phyloP scores from a whole-genome alignment of 2,797 vertebrate genomes.

The Trachurus trachurus region DNA sequence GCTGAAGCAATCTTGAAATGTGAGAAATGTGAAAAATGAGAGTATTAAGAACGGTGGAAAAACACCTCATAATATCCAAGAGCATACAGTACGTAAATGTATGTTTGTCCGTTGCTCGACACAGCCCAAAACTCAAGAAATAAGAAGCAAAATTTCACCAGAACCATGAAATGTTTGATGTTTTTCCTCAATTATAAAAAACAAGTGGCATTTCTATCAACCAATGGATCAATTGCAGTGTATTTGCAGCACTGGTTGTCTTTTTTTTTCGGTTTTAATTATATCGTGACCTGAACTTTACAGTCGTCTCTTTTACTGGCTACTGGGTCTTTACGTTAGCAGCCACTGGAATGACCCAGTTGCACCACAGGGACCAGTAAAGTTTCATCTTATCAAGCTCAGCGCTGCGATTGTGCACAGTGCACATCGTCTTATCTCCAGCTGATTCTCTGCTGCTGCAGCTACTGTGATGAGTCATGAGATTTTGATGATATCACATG shows the following conservation, averaged over 20 bases:
- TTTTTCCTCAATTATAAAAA: too few species aligned
- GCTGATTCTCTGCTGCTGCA: constrained; percentile 12
- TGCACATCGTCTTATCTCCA: constrained; percentile 44
- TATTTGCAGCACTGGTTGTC: not conserved
- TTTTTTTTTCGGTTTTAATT: not conserved
- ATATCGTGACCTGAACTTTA: not conserved
- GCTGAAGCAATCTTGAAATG: too few species aligned
- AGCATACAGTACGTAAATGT: too few species aligned
- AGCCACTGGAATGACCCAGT: not conserved
- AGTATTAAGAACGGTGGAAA: too few species aligned
- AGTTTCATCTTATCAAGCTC: constrained; percentile 19
- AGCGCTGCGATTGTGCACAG: constrained; percentile 13
- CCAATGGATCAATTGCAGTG: not conserved
- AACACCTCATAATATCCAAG: too few species aligned
- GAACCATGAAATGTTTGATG: too few species aligned
- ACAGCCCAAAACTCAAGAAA: not conserved
- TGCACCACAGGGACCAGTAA: constrained; percentile 42
- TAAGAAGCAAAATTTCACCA: too few species aligned
- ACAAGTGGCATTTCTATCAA: too few species aligned
- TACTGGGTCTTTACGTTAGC: not conserved
- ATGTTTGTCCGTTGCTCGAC: too few species aligned
- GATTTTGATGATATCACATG: constrained; percentile 38
- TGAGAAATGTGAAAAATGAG: not conserved
- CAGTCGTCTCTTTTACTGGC: rapidly evolving
- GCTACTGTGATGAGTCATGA: constrained; percentile 52